Base-by-base conservation (phyloP, 2,113 vertebrate genomes). In the Corythaeola cristata region DNA sequence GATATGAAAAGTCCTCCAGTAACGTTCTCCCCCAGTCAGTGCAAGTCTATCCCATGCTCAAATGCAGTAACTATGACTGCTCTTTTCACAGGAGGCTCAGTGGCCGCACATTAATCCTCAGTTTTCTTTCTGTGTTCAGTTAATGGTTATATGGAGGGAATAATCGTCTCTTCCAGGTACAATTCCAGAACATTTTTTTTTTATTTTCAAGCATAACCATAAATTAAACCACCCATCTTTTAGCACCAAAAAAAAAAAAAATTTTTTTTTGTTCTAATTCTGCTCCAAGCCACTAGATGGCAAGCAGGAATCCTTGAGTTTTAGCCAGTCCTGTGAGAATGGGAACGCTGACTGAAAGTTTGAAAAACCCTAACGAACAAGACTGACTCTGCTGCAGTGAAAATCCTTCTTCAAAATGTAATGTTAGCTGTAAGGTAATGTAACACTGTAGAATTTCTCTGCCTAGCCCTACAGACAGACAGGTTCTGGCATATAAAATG, bases 281-380 rank as follows among this genome's bases (percentile, higher is more conserved):
- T 73, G 10, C 47, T 79, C 10, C 41, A 63, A 88, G 44, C 89
- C 93, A 47, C 93, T 90, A 95, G 88, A 75, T 85, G 96, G 91
- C 94, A 68, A 88, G 62, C 71, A 26, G 9, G 74, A 78, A 71
- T 85, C 56, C 60, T 63, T 62, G 20, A 45, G 41, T 53, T 81
- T 49, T 53, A 89, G 52, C 21, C 71, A 50, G 69, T 45, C 41
- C 2, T 14, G 18, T 15, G 30, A 56, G 23, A 56, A n/a, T 6
- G 15, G 59, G 14, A 76, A 50, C 4, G 20, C 49, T 62, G 47
- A 20, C 15, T 50, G 22, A 19, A 66, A 41, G 22, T 55, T 59
- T 68, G 28, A 8, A 52, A 59, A 85, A 23, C 10, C 26, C 13
- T 50, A 20, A 67, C 0, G 0, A 67, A 5, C 11, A 47, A 53